Conservation (phyloP, 2,113 vertebrate species). For the cat (Felis catus) region F.catus_Fca126_mat1.0 CM031420.1:83495501-83496000, state of each 20-base stretch:
- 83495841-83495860: not conserved
- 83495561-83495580: not conserved
- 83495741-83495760: not conserved
- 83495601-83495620: not conserved
- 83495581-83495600: not conserved
- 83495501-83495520: not conserved
- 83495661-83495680: not conserved
- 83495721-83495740: not conserved
- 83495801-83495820: fast-evolving
- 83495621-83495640: not conserved
- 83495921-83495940: not conserved
- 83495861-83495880: not conserved
- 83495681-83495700: not conserved
- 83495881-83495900: not conserved
- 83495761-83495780: not conserved
- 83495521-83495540: not conserved
- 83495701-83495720: not conserved
- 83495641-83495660: not conserved
- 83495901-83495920: not conserved
- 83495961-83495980: not conserved
- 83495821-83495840: not conserved
- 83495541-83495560: not conserved
- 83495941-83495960: not conserved
- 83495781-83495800: not conserved
- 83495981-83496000: not conserved